A percentile compares a stretch with the other conserved stretches of the same genome.
These are phyloP conservation scores for Lasaia peninsularis DNA, from an alignment of 1,140 invertebrate genomes.

Conservation along the genomic window DNA sequence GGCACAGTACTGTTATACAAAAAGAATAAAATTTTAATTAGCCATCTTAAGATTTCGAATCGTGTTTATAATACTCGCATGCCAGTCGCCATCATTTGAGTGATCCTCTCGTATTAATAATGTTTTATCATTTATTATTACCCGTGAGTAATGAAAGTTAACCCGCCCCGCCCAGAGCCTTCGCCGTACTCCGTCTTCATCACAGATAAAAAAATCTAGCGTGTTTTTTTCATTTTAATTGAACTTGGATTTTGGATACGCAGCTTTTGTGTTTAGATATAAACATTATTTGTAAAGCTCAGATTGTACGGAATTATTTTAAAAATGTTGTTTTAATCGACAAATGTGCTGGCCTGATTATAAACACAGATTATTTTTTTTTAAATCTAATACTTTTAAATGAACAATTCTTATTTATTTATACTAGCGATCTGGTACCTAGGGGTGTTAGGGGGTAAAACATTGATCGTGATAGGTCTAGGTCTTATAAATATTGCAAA, in stretches of 20 bases:
- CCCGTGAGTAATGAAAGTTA: constrained; percentile 73
- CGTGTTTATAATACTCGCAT: constrained; percentile 46
- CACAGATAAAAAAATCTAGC: constrained; percentile 49
- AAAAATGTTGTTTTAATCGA: too few species aligned
- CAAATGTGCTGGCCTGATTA: too few species aligned
- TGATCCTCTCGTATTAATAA: constrained; percentile 72
- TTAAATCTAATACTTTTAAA: too few species aligned
- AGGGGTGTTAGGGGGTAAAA: too few species aligned
- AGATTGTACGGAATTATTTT: too few species aligned
- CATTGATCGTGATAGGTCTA: too few species aligned
- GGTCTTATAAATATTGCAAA: too few species aligned
- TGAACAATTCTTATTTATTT: too few species aligned
- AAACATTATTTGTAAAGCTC: neutral
- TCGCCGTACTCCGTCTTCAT: constrained; percentile 66
- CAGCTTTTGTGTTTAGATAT: neutral
- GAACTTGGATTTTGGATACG: constrained; percentile 42
- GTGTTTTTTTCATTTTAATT: constrained; percentile 55
- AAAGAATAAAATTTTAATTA: constrained; percentile 59
- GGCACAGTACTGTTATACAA: neutral
- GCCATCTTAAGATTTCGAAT: constrained; percentile 69
- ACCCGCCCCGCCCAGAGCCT: constrained; percentile 63
- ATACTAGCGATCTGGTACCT: too few species aligned
- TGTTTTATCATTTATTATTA: constrained; percentile 77
- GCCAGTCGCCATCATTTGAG: constrained; percentile 53
- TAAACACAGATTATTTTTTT: too few species aligned